A percentile compares a stretch with the other conserved stretches of the same genome.
Conservation (phyloP, 2,888 invertebrate genomes). For the Flabesymbios commensalis region DNA sequence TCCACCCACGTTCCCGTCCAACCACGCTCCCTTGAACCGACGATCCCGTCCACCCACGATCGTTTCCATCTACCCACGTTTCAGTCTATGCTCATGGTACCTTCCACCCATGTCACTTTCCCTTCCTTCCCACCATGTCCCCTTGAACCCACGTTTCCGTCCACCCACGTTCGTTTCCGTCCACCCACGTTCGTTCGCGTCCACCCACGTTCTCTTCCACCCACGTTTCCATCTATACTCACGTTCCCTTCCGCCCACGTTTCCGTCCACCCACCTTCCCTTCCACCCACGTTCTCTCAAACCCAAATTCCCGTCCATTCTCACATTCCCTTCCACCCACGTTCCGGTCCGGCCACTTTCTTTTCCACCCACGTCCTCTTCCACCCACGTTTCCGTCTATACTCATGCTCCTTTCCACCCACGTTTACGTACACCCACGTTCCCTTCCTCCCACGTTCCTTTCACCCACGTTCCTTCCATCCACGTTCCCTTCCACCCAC, state of each 20-base stretch:
- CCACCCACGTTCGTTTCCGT: no score
- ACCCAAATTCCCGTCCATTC: no score
- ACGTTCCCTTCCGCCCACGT: not conserved
- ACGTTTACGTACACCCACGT: not conserved
- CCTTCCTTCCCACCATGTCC: no score
- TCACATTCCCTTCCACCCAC: not conserved
- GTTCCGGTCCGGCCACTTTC: no score
- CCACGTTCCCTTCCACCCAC: not conserved
- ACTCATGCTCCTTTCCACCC: not conserved
- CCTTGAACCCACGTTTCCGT: no score
- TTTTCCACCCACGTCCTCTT: not conserved
- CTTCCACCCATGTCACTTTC: no score
- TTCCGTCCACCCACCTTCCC: not conserved
- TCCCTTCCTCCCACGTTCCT: not conserved
- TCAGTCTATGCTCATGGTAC: no score
- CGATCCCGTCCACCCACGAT: no score
- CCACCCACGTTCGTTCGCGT: no score
- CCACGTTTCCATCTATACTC: no score
- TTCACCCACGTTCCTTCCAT: not conserved
- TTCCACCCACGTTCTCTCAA: not conserved
- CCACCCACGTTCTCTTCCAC: no score
- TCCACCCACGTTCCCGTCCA: not conserved
- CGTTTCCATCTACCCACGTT: no score
- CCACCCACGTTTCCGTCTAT: not conserved
- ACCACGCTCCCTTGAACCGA: not conserved